These are phyloP conservation scores for Nymphalis polychloros DNA, from an alignment of 2,888 invertebrate species.

Conservation along the genomic window DNA sequence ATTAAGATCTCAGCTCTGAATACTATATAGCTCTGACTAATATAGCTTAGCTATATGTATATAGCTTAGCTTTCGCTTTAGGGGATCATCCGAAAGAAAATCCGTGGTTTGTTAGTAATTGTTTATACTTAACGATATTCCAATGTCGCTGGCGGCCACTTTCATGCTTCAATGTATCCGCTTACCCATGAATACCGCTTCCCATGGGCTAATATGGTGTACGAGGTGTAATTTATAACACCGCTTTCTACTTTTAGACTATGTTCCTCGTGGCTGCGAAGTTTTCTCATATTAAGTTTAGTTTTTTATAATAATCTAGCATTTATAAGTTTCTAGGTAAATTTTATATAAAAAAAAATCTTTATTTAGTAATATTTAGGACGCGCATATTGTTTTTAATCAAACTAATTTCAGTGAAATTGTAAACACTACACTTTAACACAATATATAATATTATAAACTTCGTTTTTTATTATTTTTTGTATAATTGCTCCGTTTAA, in stretches of 20 bases:
- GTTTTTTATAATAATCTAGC: not conserved
- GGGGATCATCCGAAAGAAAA: conserved; percentile 6
- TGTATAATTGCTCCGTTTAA: no score
- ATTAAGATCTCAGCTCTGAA: not conserved
- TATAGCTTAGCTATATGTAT: not conserved
- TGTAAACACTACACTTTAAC: no score
- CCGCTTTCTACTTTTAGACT: conserved; percentile 11
- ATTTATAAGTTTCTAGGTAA: not conserved
- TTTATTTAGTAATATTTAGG: no score
- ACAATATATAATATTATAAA: no score
- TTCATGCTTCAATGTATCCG: conserved; percentile 11
- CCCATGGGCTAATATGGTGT: conserved; percentile 19
- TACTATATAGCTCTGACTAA: no score
- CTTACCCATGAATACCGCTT: conserved; percentile 18
- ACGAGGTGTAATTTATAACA: conserved; percentile 20
- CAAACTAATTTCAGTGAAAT: no score
- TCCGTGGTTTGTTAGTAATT: conserved; percentile 21
- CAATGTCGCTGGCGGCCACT: conserved; percentile 23
- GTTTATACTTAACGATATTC: conserved; percentile 24
- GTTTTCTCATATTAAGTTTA: not conserved
- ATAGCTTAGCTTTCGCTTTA: conserved; percentile 1
- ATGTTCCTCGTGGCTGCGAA: not conserved
- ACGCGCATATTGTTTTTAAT: no score
- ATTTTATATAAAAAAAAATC: not conserved
- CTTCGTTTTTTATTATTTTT: no score